Evolutionary conservation across 2,888 invertebrate genomes (phyloP), one percentile per base, ranked within the genome.

Genomic region (Ormyrus thymus): DNA sequence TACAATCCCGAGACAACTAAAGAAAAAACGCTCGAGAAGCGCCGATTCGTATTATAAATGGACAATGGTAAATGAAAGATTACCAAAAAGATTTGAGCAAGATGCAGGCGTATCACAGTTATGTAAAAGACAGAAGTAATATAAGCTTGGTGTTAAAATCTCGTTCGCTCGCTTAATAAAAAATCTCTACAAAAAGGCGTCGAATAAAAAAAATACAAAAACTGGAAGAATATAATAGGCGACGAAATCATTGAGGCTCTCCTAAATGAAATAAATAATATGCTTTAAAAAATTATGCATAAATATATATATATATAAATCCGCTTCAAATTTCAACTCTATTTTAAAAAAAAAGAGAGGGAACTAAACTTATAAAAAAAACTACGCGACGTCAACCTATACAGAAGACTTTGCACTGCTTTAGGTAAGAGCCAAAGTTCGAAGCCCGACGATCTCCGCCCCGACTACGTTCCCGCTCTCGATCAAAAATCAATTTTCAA

Each of bases 81-180:
- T 64, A 70, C 55, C 50, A 61, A 75, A 48, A 11, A 77, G 6
- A 61, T 66, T 65, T 79, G 45, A 79, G 76, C 64, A 79, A 79
- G 72, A 76, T 76, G 56, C 56, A 79, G 72, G 62, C 71, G 58
- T 77, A 80, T 80, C 80, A 80, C 77, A 80, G 76, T 69, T 76
- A 77, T 13, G 13, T 66, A 74, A 55, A 5, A 66, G 11, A 78
- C 55, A 56, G 13, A 70, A 48, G 29, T 29, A 29, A 29, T 29
- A 56, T 56, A 71, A 74, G 11, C 15, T 74, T 74, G 46, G 48
- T 69, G 46, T 71, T 66, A 29, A 61, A 46, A 73, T 56, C 61
- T 58, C 13, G 29, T 58, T 62, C 45, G 7, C 56, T 29, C 29
- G 29, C 29, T 29, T 46, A 55, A 8, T 48, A 55, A 72, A 69